phyloP scores from a whole-genome alignment of 1,140 invertebrate genomes.

The Kradibia gibbosae region DNA sequence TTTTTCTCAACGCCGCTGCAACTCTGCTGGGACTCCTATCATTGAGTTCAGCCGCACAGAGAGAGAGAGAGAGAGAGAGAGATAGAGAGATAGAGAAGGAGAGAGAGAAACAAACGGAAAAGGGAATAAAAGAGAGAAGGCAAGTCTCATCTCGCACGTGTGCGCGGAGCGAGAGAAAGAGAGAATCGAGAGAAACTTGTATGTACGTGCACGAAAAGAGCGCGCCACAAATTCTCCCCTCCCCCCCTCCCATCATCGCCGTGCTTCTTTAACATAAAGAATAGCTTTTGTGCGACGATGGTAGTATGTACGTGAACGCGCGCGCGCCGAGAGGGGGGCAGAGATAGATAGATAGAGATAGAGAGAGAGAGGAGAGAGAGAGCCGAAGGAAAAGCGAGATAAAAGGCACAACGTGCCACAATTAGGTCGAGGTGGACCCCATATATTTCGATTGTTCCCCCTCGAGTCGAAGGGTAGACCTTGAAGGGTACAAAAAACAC shows the following conservation, averaged over 20 bases:
- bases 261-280: slow-evolving; percentile 15
- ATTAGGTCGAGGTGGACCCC: slow-evolving; percentile 57
- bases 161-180: background rate
- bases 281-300: slow-evolving; percentile 13
- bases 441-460: slow-evolving; percentile 56
- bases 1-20: background rate
- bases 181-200: background rate
- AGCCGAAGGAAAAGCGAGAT: slow-evolving; percentile 1
- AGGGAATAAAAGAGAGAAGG: slow-evolving; percentile 7
- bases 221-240: background rate
- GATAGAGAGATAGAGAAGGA: background rate
- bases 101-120: slow-evolving; percentile 1
- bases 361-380: background rate
- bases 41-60: too few species aligned
- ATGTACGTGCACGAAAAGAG: background rate
- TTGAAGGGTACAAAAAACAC: slow-evolving; percentile 62
- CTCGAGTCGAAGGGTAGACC: slow-evolving; percentile 56
- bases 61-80: background rate
- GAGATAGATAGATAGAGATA: background rate
- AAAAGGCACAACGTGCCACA: slow-evolving; percentile 56
- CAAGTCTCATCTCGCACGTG: slow-evolving; percentile 20
- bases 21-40: too few species aligned
- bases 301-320: background rate
- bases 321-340: background rate
- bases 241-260: too few species aligned